phyloP scores from a whole-genome alignment of 2,113 vertebrate species.

The Megaceryle torquata region DNA sequence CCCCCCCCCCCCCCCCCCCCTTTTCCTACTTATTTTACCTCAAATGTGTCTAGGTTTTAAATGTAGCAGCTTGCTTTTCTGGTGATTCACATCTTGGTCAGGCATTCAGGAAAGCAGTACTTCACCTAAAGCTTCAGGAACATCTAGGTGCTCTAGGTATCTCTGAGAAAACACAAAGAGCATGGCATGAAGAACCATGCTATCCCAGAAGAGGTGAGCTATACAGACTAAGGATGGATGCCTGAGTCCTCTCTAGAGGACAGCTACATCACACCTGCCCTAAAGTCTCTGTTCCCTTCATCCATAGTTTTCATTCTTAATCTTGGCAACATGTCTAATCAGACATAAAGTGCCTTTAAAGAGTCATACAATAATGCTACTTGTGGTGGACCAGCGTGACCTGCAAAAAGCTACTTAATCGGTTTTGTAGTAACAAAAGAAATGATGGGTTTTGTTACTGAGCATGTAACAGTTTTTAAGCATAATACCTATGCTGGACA shows the following conservation, averaged over 20 bases:
- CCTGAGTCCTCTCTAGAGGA: background rate
- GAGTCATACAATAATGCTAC: background rate
- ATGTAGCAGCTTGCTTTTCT: background rate
- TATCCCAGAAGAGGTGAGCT: background rate
- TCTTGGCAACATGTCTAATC: background rate
- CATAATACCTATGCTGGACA: accelerated
- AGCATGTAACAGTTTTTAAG: background rate
- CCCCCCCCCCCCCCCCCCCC: background rate
- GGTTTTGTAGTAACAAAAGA: background rate
- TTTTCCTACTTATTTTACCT: background rate
- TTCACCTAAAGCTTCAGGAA: background rate
- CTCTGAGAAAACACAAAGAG: background rate
- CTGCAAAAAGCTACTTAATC: background rate
- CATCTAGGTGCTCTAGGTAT: background rate
- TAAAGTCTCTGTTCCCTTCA: background rate
- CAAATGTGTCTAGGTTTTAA: background rate
- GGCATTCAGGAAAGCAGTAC: background rate
- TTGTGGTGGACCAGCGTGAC: background rate
- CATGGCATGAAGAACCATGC: accelerated
- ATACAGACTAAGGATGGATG: background rate
- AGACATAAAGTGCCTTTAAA: background rate
- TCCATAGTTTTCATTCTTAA: background rate
- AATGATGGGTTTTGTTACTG: background rate
- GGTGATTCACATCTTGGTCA: background rate
- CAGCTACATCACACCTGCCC: background rate